A percentile compares a stretch with the other conserved stretches of the same genome.
phyloP scores from a whole-genome alignment of 2,113 vertebrate genomes.

The Gadus chalcogrammus region DNA sequence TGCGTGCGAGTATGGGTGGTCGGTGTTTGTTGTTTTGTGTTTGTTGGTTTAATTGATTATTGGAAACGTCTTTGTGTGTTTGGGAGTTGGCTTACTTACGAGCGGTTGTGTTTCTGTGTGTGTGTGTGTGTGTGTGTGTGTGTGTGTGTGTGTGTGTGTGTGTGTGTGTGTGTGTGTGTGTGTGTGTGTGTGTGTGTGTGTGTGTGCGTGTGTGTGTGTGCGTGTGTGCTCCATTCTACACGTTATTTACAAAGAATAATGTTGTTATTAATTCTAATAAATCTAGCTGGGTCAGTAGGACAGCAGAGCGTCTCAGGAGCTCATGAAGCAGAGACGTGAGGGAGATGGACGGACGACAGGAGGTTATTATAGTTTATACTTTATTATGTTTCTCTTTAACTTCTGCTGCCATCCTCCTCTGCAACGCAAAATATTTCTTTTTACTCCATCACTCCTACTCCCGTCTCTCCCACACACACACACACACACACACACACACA shows the following conservation, averaged over 20 bases:
- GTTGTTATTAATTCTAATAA: slow-evolving; percentile 45
- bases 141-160: background rate
- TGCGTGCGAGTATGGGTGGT: background rate
- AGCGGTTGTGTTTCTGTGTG: background rate
- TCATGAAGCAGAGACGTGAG: background rate
- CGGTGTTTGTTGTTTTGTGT: slow-evolving; percentile 1
- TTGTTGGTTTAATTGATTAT: background rate
- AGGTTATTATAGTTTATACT: background rate
- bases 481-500: too few species aligned
- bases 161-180: background rate
- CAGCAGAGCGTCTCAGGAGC: too few species aligned
- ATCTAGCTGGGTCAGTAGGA: slow-evolving; percentile 21
- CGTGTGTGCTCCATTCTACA: background rate
- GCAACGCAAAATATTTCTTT: slow-evolving; percentile 1
- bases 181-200: slow-evolving; percentile 1
- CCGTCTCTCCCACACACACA: too few species aligned
- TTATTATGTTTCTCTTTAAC: background rate
- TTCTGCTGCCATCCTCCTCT: slow-evolving; percentile 1
- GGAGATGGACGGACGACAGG: background rate
- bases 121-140: background rate
- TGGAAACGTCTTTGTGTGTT: too few species aligned
- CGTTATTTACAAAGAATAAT: background rate
- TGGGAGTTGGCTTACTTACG: too few species aligned
- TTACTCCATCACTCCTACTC: background rate
- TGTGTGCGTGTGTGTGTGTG: slow-evolving; percentile 1